Percentiles rank a stretch among this genome's conserved stretches.
Conservation (phyloP, 2,888 invertebrate genomes). For the Coremacera marginata region DNA sequence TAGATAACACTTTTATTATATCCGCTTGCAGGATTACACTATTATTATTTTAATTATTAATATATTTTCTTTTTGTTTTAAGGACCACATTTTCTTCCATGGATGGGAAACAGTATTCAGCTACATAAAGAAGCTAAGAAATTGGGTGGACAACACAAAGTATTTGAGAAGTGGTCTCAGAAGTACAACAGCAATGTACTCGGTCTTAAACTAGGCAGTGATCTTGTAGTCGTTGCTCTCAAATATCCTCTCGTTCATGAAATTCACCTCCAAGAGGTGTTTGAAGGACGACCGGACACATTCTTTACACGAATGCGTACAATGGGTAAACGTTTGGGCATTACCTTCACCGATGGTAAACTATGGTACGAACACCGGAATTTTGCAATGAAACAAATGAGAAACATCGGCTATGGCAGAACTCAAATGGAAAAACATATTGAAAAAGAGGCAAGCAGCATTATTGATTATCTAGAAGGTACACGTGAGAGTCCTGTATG, state of each 20-base stretch:
- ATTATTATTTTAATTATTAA: no score
- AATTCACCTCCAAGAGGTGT: constrained; percentile 73
- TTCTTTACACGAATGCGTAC: constrained; percentile 76
- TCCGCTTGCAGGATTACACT: no score
- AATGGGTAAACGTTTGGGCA: constrained; percentile 73
- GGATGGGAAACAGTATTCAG: constrained; percentile 65
- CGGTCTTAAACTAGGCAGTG: constrained; percentile 73
- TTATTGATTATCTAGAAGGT: constrained; percentile 61
- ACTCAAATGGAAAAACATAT: constrained; percentile 72
- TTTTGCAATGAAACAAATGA: constrained; percentile 72
- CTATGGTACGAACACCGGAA: constrained; percentile 73
- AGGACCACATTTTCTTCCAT: constrained; percentile 67
- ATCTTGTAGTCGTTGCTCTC: constrained; percentile 72
- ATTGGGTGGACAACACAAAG: constrained; percentile 71
- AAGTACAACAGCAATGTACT: constrained; percentile 71
- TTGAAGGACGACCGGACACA: constrained; percentile 76
- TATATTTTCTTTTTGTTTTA: constrained; percentile 34
- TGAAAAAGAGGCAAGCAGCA: constrained; percentile 71
- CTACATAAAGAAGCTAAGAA: constrained; percentile 61
- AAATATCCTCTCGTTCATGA: constrained; percentile 71
- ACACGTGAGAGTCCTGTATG: constrained; percentile 55
- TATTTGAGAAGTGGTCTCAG: constrained; percentile 70
- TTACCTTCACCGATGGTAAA: constrained; percentile 74
- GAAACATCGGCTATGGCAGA: constrained; percentile 73
- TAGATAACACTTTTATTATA: no score